phyloP scores from a whole-genome alignment of 2,113 vertebrate genomes.

The Myotis yumanensis region DNA sequence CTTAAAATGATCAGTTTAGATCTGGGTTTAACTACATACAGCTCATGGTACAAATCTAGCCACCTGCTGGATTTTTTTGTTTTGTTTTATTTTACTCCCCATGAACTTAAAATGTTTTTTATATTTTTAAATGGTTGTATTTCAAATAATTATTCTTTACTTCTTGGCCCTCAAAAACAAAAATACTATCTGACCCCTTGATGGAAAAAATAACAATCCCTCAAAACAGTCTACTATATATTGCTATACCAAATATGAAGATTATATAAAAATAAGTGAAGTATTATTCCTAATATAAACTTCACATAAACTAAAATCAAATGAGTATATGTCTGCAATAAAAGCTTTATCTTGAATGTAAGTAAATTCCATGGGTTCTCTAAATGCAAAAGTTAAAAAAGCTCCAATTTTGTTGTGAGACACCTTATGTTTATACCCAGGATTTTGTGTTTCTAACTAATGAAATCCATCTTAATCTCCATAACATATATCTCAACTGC shows the following conservation, averaged over 20 bases:
- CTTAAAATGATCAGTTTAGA: not conserved
- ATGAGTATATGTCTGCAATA: not conserved
- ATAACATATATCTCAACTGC: not conserved
- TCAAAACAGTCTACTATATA: not conserved
- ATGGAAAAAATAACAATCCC: not conserved
- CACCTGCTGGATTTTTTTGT: not conserved
- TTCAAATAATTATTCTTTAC: not conserved
- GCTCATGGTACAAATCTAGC: not conserved
- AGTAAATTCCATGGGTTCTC: not conserved
- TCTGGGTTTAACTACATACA: not conserved
- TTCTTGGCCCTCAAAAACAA: not conserved
- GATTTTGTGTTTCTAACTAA: not conserved
- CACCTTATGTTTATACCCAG: not conserved
- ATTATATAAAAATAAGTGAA: slow-evolving; percentile 16
- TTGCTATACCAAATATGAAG: not conserved
- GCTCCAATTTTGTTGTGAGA: not conserved
- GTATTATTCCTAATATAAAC: not conserved
- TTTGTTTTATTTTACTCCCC: not conserved
- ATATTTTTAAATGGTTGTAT: not conserved
- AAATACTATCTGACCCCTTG: not conserved
- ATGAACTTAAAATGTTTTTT: not conserved
- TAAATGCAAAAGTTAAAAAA: not conserved
- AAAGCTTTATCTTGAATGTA: not conserved
- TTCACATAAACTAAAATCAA: slow-evolving; percentile 2
- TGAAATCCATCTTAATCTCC: not conserved